Conservation (phyloP, 1,140 invertebrate species). For the Zophobas atratus region DNA sequence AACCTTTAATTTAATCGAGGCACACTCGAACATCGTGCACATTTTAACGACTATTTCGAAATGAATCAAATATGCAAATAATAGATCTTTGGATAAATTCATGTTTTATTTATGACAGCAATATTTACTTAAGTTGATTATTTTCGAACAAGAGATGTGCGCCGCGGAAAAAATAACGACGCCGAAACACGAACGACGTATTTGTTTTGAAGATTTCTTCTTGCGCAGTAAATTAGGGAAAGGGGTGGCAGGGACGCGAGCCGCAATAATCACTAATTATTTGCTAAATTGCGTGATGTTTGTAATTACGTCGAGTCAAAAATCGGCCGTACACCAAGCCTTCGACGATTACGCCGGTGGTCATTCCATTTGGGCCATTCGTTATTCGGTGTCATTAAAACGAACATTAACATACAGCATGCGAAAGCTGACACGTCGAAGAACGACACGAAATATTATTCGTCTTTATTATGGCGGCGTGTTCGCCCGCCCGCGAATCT, state of each 20-base stretch:
- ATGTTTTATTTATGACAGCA: constrained; percentile 61
- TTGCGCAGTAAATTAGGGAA: constrained; percentile 57
- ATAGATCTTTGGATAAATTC: constrained; percentile 64
- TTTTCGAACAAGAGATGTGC: constrained; percentile 57
- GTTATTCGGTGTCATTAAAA: constrained; percentile 45
- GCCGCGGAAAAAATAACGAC: constrained; percentile 59
- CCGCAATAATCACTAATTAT: constrained; percentile 60
- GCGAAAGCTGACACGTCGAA: constrained; percentile 41
- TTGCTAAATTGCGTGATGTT: constrained; percentile 61
- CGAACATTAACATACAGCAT: constrained; percentile 44
- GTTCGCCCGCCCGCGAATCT: not conserved
- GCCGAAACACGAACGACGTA: constrained; percentile 54
- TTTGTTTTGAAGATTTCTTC: constrained; percentile 31
- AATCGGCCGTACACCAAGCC: constrained; percentile 51
- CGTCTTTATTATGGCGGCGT: constrained; percentile 1
- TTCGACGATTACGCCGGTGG: constrained; percentile 45
- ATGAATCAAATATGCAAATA: constrained; percentile 66
- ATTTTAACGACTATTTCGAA: constrained; percentile 60
- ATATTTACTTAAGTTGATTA: constrained; percentile 63
- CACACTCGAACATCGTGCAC: constrained; percentile 51
- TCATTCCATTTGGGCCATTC: constrained; percentile 44
- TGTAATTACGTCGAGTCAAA: constrained; percentile 61
- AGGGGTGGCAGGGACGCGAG: constrained; percentile 53
- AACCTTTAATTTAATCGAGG: constrained; percentile 26
- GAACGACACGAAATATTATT: constrained; percentile 47